phyloP scores from a whole-genome alignment of 2,797 vertebrate species.

The Chelonia mydas region DNA sequence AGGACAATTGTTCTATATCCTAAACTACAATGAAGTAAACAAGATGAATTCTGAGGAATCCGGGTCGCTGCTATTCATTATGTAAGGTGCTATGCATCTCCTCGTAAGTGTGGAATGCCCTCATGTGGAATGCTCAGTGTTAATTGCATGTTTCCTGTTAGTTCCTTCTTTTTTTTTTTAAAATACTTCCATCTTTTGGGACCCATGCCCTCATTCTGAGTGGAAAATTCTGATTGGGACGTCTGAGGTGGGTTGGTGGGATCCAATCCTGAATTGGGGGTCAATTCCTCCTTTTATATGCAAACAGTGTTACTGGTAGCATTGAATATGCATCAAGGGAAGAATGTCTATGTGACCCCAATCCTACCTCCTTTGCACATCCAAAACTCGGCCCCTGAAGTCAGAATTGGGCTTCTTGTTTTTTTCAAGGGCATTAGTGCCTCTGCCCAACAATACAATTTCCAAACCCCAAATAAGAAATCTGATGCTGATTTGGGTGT shows the following conservation, averaged over 20 bases:
- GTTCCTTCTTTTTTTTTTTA: background rate
- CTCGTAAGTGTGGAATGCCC: background rate
- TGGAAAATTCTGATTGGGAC: background rate
- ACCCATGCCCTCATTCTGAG: background rate
- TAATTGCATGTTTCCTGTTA: background rate
- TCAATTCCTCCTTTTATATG: background rate
- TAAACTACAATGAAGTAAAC: background rate
- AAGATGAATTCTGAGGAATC: background rate
- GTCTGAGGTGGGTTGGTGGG: background rate
- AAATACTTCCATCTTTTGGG: background rate
- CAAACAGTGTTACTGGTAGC: background rate
- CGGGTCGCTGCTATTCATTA: background rate
- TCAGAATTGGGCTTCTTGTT: background rate
- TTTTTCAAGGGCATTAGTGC: background rate
- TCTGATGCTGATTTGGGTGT: conserved; percentile 32
- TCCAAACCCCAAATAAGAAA: conserved; percentile 48
- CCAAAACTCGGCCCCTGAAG: background rate
- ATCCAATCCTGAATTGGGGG: background rate
- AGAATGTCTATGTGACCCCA: background rate
- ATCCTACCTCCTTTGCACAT: background rate
- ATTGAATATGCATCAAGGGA: background rate
- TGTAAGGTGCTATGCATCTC: background rate
- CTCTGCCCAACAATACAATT: background rate
- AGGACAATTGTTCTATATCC: background rate
- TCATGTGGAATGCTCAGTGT: background rate